phyloP scores from a whole-genome alignment of 1,140 invertebrate species.

The Panonychus citri region DNA sequence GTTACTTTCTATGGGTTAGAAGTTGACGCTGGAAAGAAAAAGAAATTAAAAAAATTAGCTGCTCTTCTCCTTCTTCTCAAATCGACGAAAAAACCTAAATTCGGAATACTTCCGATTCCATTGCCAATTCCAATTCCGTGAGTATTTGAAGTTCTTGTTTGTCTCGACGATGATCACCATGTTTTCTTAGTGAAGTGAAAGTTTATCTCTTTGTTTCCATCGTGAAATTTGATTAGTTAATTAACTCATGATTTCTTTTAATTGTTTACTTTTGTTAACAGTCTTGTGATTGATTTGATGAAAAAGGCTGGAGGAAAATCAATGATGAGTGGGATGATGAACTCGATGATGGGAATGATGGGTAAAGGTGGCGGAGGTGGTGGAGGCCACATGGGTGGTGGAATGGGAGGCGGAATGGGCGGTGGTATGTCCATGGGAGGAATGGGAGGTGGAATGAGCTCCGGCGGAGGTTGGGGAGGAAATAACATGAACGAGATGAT shows the following conservation, averaged over 20 bases:
- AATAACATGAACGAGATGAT: not conserved
- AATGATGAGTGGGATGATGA: not conserved
- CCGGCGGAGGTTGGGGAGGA: not conserved
- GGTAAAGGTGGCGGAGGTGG: not conserved
- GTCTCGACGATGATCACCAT: too few species aligned
- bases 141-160: too few species aligned
- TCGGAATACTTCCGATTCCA: conserved; percentile 8
- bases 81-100: conserved; percentile 3
- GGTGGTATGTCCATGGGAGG: not conserved
- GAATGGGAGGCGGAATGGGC: not conserved
- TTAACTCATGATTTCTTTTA: too few species aligned
- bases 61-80: conserved; percentile 1
- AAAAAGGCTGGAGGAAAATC: not conserved
- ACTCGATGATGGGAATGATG: not conserved
- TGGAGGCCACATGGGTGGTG: not conserved
- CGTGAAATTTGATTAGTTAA: too few species aligned
- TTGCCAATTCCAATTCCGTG: not conserved
- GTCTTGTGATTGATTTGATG: not conserved
- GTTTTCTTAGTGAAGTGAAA: too few species aligned
- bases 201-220: too few species aligned
- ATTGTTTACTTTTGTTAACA: too few species aligned
- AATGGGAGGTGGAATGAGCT: not conserved
- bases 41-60: conserved; percentile 4
- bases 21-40: not conserved
- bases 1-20: not conserved